Evolutionary conservation across 2,113 vertebrate genomes (phyloP).

Genomic region (Sturnus vulgaris): DNA sequence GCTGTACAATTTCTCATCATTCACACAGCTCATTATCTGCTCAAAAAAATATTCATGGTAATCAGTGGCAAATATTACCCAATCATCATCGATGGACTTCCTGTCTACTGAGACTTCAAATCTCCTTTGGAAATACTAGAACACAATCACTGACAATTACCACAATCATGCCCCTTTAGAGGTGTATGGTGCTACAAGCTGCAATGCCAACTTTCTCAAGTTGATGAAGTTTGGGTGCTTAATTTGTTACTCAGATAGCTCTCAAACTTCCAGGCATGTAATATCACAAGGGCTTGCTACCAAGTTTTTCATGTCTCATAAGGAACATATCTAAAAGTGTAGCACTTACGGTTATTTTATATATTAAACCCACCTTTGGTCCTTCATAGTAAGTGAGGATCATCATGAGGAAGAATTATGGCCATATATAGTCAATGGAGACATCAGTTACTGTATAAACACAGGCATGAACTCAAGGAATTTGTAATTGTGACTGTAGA

Average conservation of each 20-base stretch:
- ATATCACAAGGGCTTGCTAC: neutral
- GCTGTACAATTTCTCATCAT: neutral
- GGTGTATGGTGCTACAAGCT: neutral
- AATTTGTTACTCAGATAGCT: neutral
- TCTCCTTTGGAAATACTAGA: neutral
- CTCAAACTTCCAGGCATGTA: neutral
- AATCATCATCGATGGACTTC: neutral
- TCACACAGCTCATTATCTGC: neutral
- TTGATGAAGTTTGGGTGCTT: neutral
- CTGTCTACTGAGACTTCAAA: neutral
- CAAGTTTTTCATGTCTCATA: neutral
- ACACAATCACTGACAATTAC: neutral
- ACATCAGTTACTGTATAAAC: neutral
- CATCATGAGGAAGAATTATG: neutral
- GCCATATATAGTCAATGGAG: accelerated
- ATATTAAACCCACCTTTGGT: neutral
- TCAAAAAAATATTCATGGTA: neutral
- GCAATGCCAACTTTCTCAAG: neutral
- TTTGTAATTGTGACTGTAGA: neutral
- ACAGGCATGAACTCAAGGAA: neutral
- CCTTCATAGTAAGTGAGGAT: neutral
- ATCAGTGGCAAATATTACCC: conserved; percentile 6
- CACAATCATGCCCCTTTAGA: neutral
- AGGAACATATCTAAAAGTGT: neutral
- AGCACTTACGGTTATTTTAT: neutral